Conservation (phyloP, 2,113 vertebrate genomes). For the Onychorhynchus coronatus region DNA sequence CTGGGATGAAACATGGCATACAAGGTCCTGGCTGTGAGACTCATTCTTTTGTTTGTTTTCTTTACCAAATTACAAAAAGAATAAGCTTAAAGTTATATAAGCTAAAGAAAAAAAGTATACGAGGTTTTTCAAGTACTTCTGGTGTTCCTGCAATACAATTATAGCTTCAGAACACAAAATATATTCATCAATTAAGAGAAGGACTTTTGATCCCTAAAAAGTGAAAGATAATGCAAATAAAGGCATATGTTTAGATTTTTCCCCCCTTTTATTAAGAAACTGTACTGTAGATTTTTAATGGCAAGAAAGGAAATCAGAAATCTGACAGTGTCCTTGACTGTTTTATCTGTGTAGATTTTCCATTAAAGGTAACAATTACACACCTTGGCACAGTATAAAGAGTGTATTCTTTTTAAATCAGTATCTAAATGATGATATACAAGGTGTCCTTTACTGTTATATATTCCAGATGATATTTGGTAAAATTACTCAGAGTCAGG, state of each 20-base stretch:
- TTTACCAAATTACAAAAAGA: slow-evolving; percentile 22
- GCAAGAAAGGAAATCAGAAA: not conserved
- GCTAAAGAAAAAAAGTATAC: not conserved
- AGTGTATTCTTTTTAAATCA: not conserved
- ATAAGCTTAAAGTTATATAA: not conserved
- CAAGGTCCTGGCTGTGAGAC: slow-evolving; percentile 47
- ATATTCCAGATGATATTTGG: not conserved
- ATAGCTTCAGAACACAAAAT: not conserved
- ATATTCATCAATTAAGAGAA: not conserved
- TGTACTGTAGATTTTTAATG: not conserved
- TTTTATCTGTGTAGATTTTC: not conserved
- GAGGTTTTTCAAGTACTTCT: not conserved
- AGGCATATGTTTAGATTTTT: not conserved
- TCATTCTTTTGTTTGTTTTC: slow-evolving; percentile 5
- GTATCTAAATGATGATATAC: not conserved
- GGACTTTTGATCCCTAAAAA: not conserved
- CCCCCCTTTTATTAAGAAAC: not conserved
- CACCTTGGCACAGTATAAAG: not conserved
- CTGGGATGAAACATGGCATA: slow-evolving; percentile 57
- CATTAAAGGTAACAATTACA: not conserved
- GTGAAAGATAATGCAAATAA: not conserved
- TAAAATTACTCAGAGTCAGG: not conserved
- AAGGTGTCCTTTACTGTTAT: not conserved
- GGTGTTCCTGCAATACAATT: not conserved
- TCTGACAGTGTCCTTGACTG: not conserved